A percentile compares a stretch with the other conserved stretches of the same genome.
These are phyloP conservation scores for Sinocyclocheilus rhinocerous DNA, from an alignment of 2,113 vertebrate species.

Conservation along the genomic window DNA sequence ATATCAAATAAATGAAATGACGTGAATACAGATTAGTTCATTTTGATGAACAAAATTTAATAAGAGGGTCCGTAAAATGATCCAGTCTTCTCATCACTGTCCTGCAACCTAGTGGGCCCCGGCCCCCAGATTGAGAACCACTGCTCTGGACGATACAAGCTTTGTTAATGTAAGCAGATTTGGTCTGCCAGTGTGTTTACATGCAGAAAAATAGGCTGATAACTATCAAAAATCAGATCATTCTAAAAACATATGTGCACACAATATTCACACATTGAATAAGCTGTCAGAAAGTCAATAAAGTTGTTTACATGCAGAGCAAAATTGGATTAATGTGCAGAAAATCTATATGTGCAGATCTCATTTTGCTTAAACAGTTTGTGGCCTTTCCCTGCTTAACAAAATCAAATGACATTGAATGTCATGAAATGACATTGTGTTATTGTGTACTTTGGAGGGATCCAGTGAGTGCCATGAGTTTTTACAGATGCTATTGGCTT, in stretches of 20 bases:
- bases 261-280: no score
- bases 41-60: no score
- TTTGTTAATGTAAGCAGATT: neutral
- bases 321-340: neutral
- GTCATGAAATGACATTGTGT: neutral
- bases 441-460: neutral
- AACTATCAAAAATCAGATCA: no score
- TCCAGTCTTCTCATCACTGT: no score
- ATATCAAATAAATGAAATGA: no score
- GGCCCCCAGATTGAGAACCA: neutral
- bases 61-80: no score
- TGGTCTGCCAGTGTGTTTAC: neutral
- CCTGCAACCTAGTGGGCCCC: neutral
- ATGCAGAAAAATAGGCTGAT: neutral
- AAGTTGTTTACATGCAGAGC: no score
- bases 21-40: no score
- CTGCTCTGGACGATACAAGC: neutral
- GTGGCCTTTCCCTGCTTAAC: neutral
- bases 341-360: no score
- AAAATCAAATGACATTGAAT: neutral
- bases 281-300: no score
- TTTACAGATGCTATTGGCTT: conserved; percentile 1
- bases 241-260: no score
- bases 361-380: no score
- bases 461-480: neutral